A percentile compares a stretch with the other conserved stretches of the same genome.
phyloP scores from a whole-genome alignment of 1,140 invertebrate genomes.

The Drosophila arawakana region DNA sequence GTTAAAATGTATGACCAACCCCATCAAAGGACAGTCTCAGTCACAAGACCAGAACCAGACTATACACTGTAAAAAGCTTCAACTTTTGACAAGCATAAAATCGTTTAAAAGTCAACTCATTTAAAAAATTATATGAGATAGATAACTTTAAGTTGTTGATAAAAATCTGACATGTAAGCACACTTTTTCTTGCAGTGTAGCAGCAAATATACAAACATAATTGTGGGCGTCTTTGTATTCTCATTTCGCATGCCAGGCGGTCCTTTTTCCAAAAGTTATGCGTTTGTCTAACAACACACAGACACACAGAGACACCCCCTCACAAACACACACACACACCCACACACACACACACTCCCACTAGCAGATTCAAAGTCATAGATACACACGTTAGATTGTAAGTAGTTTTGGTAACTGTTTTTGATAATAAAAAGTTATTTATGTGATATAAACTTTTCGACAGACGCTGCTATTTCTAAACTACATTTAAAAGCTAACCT shows the following conservation, averaged over 20 bases:
- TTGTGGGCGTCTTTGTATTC: constrained; percentile 64
- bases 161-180: too few relatives aligned
- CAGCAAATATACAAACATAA: constrained; percentile 20
- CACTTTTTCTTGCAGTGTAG: too few relatives aligned
- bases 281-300: constrained; percentile 36
- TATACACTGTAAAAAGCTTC: too few relatives aligned
- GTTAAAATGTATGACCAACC: constrained; percentile 64
- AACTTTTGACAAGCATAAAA: too few relatives aligned
- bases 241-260: constrained; percentile 51
- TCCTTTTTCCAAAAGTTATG: constrained; percentile 42
- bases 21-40: constrained; percentile 12
- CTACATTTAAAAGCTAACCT: constrained; percentile 8
- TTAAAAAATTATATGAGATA: too few relatives aligned
- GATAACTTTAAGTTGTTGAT: too few relatives aligned
- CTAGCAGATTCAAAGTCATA: not conserved
- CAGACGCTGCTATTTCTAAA: constrained; percentile 10
- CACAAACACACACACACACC: not conserved
- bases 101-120: too few relatives aligned
- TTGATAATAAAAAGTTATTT: constrained; percentile 77
- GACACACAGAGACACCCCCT: not conserved
- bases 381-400: constrained; percentile 48
- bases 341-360: not conserved
- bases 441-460: constrained; percentile 61
- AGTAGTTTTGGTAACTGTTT: constrained; percentile 74
- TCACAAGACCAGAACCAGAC: not conserved